Base-by-base conservation (phyloP, 2,797 vertebrate species). In the Odontamblyopus lacepedii region DNA sequence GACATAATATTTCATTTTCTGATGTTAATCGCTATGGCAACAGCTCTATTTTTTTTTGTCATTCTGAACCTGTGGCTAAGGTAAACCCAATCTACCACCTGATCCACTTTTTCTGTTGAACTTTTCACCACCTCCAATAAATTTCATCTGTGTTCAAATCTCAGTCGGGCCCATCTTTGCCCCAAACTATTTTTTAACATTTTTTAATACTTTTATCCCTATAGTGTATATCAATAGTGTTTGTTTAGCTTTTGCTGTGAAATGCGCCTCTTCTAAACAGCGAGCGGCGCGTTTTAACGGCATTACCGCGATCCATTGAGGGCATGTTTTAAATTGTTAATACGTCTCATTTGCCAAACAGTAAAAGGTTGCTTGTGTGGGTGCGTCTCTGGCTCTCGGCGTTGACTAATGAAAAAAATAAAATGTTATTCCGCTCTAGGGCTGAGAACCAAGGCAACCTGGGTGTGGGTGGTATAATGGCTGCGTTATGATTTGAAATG, bases 291-390 rank as follows among this genome's bases (percentile, higher is more conserved):
- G 73, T 84, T 87, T 63, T 84, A 85, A 89, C 86, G 86, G 70
- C 83, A 70, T 84, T 69, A 73, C 69, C 78, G 79, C 83, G 78
- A 77, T 86, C 79, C 80, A 63, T 76, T 4, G 55, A 78, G 85
- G 87, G 77, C 83, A 83, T 84, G 83, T 87, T 91, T 89, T 86
- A 83, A 89, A 91, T 89, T 87, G 85, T 88, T 88, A 87, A 85
- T 89, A 83, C 87, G 83, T 78, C 82, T 86, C 79, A 85, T 88
- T 88, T 87, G 83, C 81, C 85, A 87, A 90, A 88, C 80, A 76
- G 74, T 83, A 82, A 88, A 63, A 89, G 84, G 81, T 85, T 89
- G 87, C 88, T 89, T 91, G 89, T 85, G 89, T 90, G 88, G 88
- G 89, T 73, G 79, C 83, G 76, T 77, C 75, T 90, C 78, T 80